Conservation (phyloP, 2,888 invertebrate species). For the Galerucella pusilla region DNA sequence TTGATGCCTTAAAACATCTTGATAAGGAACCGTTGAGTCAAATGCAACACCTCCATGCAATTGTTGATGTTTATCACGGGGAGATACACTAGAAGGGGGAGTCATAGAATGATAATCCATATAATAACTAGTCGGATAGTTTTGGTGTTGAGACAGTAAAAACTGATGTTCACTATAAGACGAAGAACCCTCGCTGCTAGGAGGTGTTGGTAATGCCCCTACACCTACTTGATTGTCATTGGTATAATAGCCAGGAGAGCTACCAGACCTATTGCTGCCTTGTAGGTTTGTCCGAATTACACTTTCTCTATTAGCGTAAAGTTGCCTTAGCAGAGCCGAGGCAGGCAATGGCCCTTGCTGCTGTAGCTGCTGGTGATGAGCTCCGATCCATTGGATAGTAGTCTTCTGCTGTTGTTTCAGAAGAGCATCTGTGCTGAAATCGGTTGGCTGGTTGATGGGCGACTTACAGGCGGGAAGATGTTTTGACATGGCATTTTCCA, state of each 20-base stretch:
- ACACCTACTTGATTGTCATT: slow-evolving; percentile 74
- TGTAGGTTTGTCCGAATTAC: slow-evolving; percentile 91
- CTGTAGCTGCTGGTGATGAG: slow-evolving; percentile 75
- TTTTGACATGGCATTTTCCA: slow-evolving; percentile 97
- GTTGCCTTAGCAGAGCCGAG: slow-evolving; percentile 86
- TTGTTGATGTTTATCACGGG: slow-evolving; percentile 84
- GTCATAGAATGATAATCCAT: slow-evolving; percentile 95
- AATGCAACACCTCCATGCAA: slow-evolving; percentile 68
- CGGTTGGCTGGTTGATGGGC: slow-evolving; percentile 79
- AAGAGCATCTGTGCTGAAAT: slow-evolving; percentile 87
- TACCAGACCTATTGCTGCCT: slow-evolving; percentile 65
- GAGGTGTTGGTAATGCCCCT: slow-evolving; percentile 88
- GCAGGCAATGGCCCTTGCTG: slow-evolving; percentile 79
- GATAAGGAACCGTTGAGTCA: slow-evolving; percentile 64
- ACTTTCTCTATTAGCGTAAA: slow-evolving; percentile 94
- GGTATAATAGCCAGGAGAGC: slow-evolving; percentile 63
- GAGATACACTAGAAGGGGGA: slow-evolving; percentile 96
- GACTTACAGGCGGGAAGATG: slow-evolving; percentile 79
- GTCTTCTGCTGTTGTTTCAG: slow-evolving; percentile 84
- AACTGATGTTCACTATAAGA: slow-evolving; percentile 77
- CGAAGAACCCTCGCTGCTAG: slow-evolving; percentile 86
- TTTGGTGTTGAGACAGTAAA: slow-evolving; percentile 69
- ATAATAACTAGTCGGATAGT: slow-evolving; percentile 72
- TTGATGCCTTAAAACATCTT: slow-evolving; percentile 70
- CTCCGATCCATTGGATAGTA: slow-evolving; percentile 95